Evolutionary conservation across 2,113 vertebrate genomes (phyloP).

Genomic region (Gavialis gangeticus): DNA sequence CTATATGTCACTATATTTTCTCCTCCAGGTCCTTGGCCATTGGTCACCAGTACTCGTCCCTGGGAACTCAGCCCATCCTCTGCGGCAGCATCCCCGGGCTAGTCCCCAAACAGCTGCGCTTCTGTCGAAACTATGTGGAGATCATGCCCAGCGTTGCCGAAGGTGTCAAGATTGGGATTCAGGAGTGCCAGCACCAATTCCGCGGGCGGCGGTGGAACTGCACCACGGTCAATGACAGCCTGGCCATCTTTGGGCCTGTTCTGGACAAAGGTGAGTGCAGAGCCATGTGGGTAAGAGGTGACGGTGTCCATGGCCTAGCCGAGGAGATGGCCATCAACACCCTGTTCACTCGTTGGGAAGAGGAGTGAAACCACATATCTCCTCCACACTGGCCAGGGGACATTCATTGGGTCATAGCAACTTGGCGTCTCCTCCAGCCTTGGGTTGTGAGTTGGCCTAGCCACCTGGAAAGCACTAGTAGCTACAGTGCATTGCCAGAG

Average conservation of each 20-base stretch:
- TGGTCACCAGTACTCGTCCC: conserved; percentile 91
- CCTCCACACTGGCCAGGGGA: background rate
- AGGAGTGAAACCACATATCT: background rate
- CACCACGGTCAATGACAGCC: conserved; percentile 91
- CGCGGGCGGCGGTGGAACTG: conserved; percentile 97
- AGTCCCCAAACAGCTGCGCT: conserved; percentile 96
- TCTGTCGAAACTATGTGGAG: conserved; percentile 97
- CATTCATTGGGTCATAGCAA: background rate
- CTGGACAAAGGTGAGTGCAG: conserved; percentile 91
- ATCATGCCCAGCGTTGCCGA: conserved; percentile 98
- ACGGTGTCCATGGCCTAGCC: rapidly evolving
- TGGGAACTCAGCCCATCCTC: conserved; percentile 92
- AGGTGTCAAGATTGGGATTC: conserved; percentile 94
- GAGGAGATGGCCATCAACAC: background rate
- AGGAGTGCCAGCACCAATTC: conserved; percentile 97
- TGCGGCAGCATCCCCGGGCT: conserved; percentile 96
- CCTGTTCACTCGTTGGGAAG: background rate
- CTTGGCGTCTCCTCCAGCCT: background rate
- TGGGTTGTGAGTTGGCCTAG: background rate
- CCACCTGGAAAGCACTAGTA: background rate
- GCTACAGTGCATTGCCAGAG: background rate
- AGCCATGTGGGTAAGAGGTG: rapidly evolving
- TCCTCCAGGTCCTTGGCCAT: conserved; percentile 91
- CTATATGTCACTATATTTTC: background rate
- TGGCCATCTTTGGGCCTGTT: conserved; percentile 97